phyloP scores from a whole-genome alignment of 2,113 vertebrate species.

The Alligator mississippiensis region DNA sequence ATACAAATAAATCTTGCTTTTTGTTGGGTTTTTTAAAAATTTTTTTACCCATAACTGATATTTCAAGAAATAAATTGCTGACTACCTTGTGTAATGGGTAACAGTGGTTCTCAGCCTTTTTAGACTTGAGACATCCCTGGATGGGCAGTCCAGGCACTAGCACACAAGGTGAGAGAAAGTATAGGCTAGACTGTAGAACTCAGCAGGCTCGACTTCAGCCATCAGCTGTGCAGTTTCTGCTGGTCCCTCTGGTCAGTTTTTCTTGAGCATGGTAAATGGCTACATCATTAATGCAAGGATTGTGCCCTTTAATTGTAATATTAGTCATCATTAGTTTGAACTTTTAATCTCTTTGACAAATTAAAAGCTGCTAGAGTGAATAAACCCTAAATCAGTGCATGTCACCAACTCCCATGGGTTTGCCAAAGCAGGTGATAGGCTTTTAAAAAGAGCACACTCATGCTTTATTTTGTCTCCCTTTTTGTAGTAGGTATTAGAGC shows the following conservation, averaged over 20 bases:
- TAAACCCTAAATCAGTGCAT: constrained; percentile 23
- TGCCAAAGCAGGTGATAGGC: constrained; percentile 3
- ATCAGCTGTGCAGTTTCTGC: not conserved
- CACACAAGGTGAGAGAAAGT: not conserved
- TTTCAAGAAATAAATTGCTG: not conserved
- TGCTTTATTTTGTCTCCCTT: not conserved
- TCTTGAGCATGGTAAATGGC: not conserved
- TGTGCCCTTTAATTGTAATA: not conserved
- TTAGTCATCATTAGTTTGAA: not conserved
- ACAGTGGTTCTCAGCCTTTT: too few species aligned
- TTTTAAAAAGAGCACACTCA: constrained; percentile 11
- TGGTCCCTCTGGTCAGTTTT: not conserved
- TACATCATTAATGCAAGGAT: not conserved
- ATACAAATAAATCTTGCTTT: not conserved
- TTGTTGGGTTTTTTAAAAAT: not conserved
- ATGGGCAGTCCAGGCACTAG: accelerated
- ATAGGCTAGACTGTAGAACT: not conserved
- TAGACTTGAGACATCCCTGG: too few species aligned
- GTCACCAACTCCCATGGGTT: constrained; percentile 34
- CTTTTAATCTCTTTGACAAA: constrained; percentile 36
- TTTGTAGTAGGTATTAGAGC: not conserved
- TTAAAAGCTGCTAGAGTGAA: not conserved
- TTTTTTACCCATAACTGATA: not conserved
- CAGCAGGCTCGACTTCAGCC: not conserved
- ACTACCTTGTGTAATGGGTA: too few species aligned